Conservation (phyloP, 2,113 vertebrate species). For the Oreotrochilus melanogaster region DNA sequence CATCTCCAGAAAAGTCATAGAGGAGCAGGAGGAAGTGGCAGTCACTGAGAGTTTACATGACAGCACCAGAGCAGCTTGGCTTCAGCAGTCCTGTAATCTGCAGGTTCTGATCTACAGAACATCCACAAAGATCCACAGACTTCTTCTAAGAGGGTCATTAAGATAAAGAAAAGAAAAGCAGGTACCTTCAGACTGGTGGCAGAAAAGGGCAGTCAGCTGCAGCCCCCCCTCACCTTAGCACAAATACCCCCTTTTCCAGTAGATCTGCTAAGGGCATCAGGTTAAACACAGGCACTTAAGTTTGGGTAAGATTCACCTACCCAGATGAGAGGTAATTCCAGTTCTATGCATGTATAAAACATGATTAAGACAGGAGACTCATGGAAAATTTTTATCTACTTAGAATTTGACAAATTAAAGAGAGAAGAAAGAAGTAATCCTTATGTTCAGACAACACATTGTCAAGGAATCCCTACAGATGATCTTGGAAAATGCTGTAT, state of each 20-base stretch:
- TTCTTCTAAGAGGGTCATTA: background rate
- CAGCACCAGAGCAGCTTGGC: background rate
- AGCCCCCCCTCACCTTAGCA: background rate
- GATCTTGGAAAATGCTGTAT: background rate
- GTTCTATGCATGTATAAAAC: background rate
- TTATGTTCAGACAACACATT: background rate
- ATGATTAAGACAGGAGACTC: background rate
- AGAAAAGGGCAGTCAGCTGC: background rate
- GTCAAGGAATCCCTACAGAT: background rate
- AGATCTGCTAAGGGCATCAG: background rate
- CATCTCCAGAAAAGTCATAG: rapidly evolving
- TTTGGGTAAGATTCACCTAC: background rate
- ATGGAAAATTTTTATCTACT: background rate
- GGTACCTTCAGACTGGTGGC: background rate
- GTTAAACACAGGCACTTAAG: background rate
- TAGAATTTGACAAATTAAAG: background rate
- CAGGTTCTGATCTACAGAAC: background rate
- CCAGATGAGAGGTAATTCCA: background rate
- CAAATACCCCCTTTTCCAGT: background rate
- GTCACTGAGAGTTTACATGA: background rate
- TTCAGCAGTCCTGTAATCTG: background rate
- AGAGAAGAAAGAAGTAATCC: background rate
- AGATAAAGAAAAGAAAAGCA: background rate
- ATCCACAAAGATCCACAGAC: rapidly evolving
- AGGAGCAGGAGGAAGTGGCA: background rate